Evolutionary conservation across 2,113 vertebrate species (phyloP).

Genomic region (Fulica atra): DNA sequence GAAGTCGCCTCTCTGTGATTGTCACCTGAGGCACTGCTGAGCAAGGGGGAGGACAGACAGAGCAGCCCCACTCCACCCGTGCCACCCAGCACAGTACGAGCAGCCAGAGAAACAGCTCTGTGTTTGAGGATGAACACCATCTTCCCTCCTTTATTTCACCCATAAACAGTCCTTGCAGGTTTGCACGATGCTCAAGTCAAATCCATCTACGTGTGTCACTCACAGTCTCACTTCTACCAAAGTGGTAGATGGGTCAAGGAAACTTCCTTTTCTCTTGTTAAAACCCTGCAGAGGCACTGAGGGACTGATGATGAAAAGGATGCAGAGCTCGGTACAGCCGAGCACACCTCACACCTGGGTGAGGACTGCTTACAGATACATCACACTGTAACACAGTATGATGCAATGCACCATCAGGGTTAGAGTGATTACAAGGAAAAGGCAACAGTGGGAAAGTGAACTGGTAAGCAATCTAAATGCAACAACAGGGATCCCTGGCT

Average conservation of each 20-base stretch:
- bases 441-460: neutral
- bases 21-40: neutral
- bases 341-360: neutral
- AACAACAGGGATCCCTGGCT: neutral
- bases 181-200: fast-evolving
- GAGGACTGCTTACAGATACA: neutral
- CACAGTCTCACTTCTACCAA: neutral
- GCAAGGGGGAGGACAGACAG: neutral
- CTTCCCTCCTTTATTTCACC: neutral
- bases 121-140: neutral
- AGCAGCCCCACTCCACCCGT: neutral
- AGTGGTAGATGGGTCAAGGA: neutral
- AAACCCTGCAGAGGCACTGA: neutral
- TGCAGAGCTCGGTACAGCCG: neutral
- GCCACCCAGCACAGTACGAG: fast-evolving
- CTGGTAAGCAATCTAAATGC: neutral
- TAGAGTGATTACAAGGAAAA: neutral
- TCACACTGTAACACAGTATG: neutral
- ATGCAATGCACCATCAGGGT: neutral
- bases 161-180: neutral
- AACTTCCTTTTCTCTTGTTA: neutral
- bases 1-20: neutral
- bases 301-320: neutral
- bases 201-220: fast-evolving
- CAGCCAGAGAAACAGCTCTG: neutral